Evolutionary conservation across 2,888 invertebrate genomes (phyloP).

Genomic region (Morinoia aosen): DNA sequence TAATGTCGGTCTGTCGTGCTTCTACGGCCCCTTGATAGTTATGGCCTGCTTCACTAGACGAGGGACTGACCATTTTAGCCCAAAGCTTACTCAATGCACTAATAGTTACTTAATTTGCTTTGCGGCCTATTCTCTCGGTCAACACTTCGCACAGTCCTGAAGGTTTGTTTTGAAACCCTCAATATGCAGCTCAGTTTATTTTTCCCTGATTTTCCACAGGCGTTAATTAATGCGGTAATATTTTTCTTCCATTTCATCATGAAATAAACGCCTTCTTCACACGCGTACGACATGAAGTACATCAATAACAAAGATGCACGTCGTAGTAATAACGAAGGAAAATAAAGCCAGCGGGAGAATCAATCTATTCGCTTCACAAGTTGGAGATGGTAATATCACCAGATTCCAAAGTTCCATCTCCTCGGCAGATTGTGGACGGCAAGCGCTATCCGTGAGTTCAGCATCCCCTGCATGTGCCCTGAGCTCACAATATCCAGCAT

Average conservation of each 20-base stretch:
- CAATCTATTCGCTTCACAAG: background rate
- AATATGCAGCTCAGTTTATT: background rate
- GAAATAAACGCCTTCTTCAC: background rate
- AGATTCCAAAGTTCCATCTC: slow-evolving; percentile 22
- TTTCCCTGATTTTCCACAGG: background rate
- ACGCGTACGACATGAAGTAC: background rate
- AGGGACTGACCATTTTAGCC: slow-evolving; percentile 50
- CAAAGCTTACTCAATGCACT: slow-evolving; percentile 43
- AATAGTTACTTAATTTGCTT: slow-evolving; percentile 45
- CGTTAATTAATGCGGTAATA: background rate
- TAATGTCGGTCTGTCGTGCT: slow-evolving; percentile 55
- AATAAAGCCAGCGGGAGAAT: background rate
- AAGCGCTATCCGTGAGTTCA: slow-evolving; percentile 7
- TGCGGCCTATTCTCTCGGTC: slow-evolving; percentile 16
- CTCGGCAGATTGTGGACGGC: background rate
- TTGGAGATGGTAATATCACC: slow-evolving; percentile 9
- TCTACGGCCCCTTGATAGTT: slow-evolving; percentile 57
- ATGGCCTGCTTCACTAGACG: slow-evolving; percentile 54
- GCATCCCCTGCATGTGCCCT: slow-evolving; percentile 32
- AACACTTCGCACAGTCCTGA: background rate
- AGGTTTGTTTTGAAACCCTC: background rate
- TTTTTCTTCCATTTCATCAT: background rate
- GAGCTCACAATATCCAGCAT: slow-evolving; percentile 49
- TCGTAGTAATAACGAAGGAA: background rate
- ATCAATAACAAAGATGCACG: background rate